These are phyloP conservation scores for Adelges cooleyi DNA, from an alignment of 1,140 invertebrate genomes.

Conservation along the genomic window DNA sequence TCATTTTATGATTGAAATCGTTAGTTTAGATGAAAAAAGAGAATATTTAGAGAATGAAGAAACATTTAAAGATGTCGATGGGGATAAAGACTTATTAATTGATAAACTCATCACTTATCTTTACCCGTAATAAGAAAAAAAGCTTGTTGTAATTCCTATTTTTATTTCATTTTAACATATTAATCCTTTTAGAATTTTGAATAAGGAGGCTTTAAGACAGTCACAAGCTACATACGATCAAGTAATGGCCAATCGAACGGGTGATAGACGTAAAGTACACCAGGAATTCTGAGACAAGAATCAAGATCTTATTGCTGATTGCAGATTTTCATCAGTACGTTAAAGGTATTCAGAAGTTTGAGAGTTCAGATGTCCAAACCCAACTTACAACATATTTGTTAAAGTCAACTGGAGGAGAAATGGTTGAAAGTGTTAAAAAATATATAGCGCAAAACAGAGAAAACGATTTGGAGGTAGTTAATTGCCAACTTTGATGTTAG, in stretches of 20 bases:
- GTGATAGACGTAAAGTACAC: slow-evolving; percentile 60
- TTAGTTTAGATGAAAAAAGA: slow-evolving; percentile 56
- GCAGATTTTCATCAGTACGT: slow-evolving; percentile 72
- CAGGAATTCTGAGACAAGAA: slow-evolving; percentile 70
- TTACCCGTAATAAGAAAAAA: slow-evolving; percentile 43
- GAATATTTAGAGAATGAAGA: slow-evolving; percentile 50
- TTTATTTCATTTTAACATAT: slow-evolving; percentile 28
- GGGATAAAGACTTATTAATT: slow-evolving; percentile 32
- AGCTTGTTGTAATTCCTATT: background rate
- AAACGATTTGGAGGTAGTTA: slow-evolving; percentile 18
- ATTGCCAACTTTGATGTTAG: background rate
- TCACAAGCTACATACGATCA: slow-evolving; percentile 60
- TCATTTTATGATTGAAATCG: slow-evolving; percentile 44
- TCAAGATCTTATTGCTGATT: slow-evolving; percentile 55
- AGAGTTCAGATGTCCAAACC: slow-evolving; percentile 46
- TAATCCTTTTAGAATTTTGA: slow-evolving; percentile 42
- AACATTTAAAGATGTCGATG: slow-evolving; percentile 41
- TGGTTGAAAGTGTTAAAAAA: slow-evolving; percentile 48
- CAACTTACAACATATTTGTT: slow-evolving; percentile 68
- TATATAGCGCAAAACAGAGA: slow-evolving; percentile 23
- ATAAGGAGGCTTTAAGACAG: slow-evolving; percentile 44
- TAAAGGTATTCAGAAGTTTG: slow-evolving; percentile 64
- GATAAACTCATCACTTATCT: slow-evolving; percentile 45
- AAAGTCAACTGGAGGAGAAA: slow-evolving; percentile 69
- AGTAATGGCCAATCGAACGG: slow-evolving; percentile 52